These are phyloP conservation scores for Polyommatus iphigenia DNA, from an alignment of 2,888 invertebrate genomes.

Conservation along the genomic window DNA sequence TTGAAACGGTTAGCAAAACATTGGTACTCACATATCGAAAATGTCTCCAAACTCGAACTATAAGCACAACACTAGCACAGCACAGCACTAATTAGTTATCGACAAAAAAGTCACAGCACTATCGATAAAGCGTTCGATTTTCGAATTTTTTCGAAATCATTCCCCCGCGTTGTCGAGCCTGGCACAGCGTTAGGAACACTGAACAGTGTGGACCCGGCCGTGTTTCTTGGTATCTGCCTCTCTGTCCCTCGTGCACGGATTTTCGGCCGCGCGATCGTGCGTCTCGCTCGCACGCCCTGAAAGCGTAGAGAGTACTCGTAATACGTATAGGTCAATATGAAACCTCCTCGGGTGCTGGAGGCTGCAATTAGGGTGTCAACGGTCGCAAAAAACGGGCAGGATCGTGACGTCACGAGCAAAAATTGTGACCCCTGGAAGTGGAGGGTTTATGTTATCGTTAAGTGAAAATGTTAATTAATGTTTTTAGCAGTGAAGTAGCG, in stretches of 20 bases:
- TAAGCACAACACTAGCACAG: slow-evolving; percentile 22
- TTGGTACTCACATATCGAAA: slow-evolving; percentile 28
- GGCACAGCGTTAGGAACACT: slow-evolving; percentile 65
- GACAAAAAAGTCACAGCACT: slow-evolving; percentile 36
- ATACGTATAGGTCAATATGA: slow-evolving; percentile 80
- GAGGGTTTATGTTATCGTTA: background rate
- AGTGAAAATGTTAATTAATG: background rate
- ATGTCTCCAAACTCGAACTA: slow-evolving; percentile 5
- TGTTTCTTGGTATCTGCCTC: slow-evolving; percentile 54
- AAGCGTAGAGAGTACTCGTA: slow-evolving; percentile 72
- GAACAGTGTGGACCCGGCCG: slow-evolving; percentile 67
- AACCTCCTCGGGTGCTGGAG: slow-evolving; percentile 77
- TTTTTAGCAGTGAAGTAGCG: background rate
- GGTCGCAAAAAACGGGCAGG: slow-evolving; percentile 17
- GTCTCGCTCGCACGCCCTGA: slow-evolving; percentile 64
- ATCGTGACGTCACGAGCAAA: background rate
- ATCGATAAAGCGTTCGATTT: slow-evolving; percentile 39
- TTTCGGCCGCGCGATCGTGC: slow-evolving; percentile 44
- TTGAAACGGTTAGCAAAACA: slow-evolving; percentile 30
- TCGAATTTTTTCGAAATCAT: slow-evolving; percentile 28
- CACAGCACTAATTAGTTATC: slow-evolving; percentile 37
- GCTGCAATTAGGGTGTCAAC: slow-evolving; percentile 73
- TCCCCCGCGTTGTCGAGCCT: slow-evolving; percentile 45
- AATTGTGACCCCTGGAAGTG: slow-evolving; percentile 9
- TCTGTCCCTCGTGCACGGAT: slow-evolving; percentile 49